phyloP scores from a whole-genome alignment of 2,888 invertebrate species.

The Drosophila atroscutellata region DNA sequence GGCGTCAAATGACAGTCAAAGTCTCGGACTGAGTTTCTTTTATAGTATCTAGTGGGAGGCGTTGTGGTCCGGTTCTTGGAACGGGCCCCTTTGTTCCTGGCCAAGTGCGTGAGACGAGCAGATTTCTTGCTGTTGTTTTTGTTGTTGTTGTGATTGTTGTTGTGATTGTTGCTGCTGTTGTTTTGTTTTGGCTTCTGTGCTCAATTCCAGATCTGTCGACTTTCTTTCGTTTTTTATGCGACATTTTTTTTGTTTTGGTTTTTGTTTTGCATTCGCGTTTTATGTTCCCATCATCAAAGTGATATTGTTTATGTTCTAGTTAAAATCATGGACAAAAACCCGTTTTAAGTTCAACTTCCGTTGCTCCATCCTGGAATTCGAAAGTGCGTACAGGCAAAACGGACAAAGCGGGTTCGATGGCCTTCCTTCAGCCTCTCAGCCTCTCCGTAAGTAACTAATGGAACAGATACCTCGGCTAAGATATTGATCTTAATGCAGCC shows the following conservation, averaged over 20 bases:
- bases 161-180: constrained; percentile 4
- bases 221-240: constrained; percentile 65
- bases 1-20: constrained; percentile 77
- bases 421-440: not conserved
- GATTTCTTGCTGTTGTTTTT: constrained; percentile 40
- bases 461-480: constrained; percentile 25
- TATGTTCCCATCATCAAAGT: constrained; percentile 14
- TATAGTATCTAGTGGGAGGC: constrained; percentile 66
- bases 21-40: constrained; percentile 61
- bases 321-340: constrained; percentile 51
- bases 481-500: constrained; percentile 46
- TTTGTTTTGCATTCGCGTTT: constrained; percentile 27
- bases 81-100: constrained; percentile 76
- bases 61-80: constrained; percentile 68
- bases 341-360: constrained; percentile 54
- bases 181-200: constrained; percentile 46
- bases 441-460: constrained; percentile 14
- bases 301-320: constrained; percentile 72
- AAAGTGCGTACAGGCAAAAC: constrained; percentile 24
- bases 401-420: constrained; percentile 35
- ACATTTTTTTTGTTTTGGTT: constrained; percentile 5
- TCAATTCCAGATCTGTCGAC: constrained; percentile 74
- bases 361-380: constrained; percentile 53
- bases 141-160: constrained; percentile 7
- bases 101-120: constrained; percentile 65